Evolutionary conservation across 1,140 invertebrate genomes (phyloP), one percentile per base, ranked within the genome.

Genomic region (Chironomus striatipennis): DNA sequence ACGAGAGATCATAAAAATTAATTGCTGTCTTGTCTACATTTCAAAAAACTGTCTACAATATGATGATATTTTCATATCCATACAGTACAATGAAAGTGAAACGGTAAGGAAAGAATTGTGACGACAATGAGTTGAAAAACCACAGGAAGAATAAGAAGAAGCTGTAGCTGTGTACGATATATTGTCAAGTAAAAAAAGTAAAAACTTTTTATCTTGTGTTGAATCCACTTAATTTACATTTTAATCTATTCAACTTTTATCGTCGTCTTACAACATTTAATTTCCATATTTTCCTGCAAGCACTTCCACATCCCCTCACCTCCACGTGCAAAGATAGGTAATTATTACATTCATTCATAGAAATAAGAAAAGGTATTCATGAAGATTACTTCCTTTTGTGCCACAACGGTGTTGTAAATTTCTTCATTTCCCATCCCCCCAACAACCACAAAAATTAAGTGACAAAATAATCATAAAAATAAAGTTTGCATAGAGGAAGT

Each of bases 381-480:
- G 8, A 20, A 70, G 65, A 70, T 67, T 8, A 67, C 47, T 70
- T 70, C 65, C 65, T 70, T 70, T 70, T 70, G 20, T 70, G 17
- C 20, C 47, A 2, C 47, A 10, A 57, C 47, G n/a, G 18, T 21
- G 65, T 8, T 70, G 20, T 18, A 70, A 70, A 70, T 18, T 18
- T 70, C 6, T 70, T 12, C 18, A 21, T 70, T 20, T 18, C 65
- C 24, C 47, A 57, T 57, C 1, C 47, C 10, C 47, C 10, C 47
- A 15, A 57, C 1, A 18, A 20, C 17, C 65, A 70, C 17, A 70
- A 70, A 70, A 70, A 70, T 70, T 20, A 70, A 70, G 65, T 70
- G 65, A 70, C 65, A 70, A 70, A 70, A 70, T 70, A 70, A 70
- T 70, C 65, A 70, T 70, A 70, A 70, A 70, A 70, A 18, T 18